Base-by-base conservation (phyloP, 2,888 invertebrate species). In the Koerneria pararmatus region DNA sequence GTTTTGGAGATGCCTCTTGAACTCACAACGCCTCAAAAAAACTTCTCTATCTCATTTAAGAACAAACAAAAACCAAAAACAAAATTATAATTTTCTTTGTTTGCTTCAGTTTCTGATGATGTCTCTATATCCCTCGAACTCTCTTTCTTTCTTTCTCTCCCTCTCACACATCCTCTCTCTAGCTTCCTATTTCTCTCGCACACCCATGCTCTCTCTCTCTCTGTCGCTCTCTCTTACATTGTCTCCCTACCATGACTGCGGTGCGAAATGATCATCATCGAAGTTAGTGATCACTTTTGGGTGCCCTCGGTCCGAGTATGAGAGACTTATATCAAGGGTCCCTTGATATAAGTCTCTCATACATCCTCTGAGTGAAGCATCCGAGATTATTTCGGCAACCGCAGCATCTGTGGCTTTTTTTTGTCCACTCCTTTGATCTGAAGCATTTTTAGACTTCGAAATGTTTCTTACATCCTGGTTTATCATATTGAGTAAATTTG, bases 241-340 rank as follows among this genome's bases (percentile, higher is more conserved):
- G n/a, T n/a, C n/a, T 2, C 15, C 46, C 15, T 29, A 69, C 69
- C 69, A 69, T 35, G 68, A 60, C 46, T 69, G 69, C 6, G 69
- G 69, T 31, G 63, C 67, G 64, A 69, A 69, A 29, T 69, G 69
- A 19, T 63, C 60, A 22, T 68, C 61, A 19, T 69, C 69, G 46
- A 69, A 67, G 31, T 31, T 27, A 2, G 53, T 58, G n/a, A n/a
- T n/a, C n/a, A n/a, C n/a, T n/a, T n/a, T n/a, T n/a, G n/a, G n/a
- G n/a, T n/a, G n/a, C n/a, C 24, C 22, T 1, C n/a, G 29, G 15
- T 15, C 11, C 24, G 3, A 35, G n/a, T 62, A 2, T 19, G 37
- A 24, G 22, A 5, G 31, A 24, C 24, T 8, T 19, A 4, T 67
- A 41, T 0, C 19, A 19, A 2, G 8, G 22, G 11, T 24, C 59